Conservation (phyloP, 2,797 vertebrate species). For the Microctenopoma steveboyesi region DNA sequence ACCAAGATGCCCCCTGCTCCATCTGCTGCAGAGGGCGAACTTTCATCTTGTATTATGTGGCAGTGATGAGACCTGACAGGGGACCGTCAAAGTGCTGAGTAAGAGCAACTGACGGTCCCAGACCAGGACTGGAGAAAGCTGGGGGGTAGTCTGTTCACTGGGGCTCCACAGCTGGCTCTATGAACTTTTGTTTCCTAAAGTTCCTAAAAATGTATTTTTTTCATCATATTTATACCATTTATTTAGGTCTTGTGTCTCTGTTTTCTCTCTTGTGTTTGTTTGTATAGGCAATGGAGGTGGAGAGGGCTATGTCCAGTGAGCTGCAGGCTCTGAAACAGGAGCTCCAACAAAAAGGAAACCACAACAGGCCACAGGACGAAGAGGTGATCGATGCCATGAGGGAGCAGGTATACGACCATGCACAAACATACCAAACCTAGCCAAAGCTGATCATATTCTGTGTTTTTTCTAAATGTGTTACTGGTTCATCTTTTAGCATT, state of each 20-base stretch:
- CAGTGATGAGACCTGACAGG: conserved; percentile 76
- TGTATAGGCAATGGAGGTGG: conserved; percentile 78
- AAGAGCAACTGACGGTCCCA: conserved; percentile 55
- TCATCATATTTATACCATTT: neutral
- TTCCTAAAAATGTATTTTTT: neutral
- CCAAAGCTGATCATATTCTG: neutral
- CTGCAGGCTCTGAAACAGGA: conserved; percentile 80
- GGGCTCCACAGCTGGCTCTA: conserved; percentile 19
- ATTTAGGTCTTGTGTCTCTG: conserved; percentile 6
- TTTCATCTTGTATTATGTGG: conserved; percentile 77
- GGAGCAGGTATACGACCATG: conserved; percentile 77
- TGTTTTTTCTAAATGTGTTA: no score
- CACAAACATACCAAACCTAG: neutral
- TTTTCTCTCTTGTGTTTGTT: conserved; percentile 32
- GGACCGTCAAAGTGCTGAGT: conserved; percentile 70
- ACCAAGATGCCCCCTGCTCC: conserved; percentile 71
- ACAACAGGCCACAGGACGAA: conserved; percentile 74
- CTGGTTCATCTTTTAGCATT: no score
- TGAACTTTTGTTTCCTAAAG: neutral
- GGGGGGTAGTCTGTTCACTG: neutral
- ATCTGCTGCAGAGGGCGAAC: conserved; percentile 62
- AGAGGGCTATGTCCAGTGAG: conserved; percentile 78
- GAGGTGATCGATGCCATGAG: conserved; percentile 82
- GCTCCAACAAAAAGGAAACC: conserved; percentile 69
- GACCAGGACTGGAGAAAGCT: conserved; percentile 15